phyloP scores from a whole-genome alignment of 2,113 vertebrate species.

The Platanista minor region DNA sequence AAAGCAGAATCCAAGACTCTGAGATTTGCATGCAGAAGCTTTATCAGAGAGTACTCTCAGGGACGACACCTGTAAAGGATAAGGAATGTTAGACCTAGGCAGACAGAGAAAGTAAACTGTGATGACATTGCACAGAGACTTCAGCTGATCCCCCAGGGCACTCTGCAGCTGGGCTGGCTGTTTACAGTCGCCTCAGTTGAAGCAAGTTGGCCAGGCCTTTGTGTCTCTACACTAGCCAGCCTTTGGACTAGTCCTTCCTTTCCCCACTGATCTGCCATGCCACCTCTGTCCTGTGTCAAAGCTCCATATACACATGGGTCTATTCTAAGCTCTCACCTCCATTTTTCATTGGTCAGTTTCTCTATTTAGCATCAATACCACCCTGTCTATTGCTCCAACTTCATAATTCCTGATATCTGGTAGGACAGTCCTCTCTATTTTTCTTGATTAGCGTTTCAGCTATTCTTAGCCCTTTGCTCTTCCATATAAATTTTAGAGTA shows the following conservation, averaged over 20 bases:
- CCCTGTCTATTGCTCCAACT: background rate
- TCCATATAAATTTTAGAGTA: background rate
- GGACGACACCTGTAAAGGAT: background rate
- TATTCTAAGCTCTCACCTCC: background rate
- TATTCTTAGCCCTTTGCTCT: background rate
- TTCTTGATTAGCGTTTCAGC: background rate
- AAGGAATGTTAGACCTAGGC: background rate
- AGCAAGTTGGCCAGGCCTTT: background rate
- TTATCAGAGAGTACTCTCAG: background rate
- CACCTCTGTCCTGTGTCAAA: background rate
- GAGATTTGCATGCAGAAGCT: background rate
- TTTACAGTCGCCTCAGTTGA: background rate
- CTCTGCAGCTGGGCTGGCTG: background rate
- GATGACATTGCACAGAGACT: background rate
- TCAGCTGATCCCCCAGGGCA: background rate
- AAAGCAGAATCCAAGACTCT: background rate
- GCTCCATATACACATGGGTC: background rate
- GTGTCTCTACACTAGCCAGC: background rate
- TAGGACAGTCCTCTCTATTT: background rate
- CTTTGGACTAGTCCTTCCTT: background rate
- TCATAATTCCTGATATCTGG: background rate
- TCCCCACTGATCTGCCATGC: background rate
- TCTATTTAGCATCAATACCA: background rate
- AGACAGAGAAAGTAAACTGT: background rate
- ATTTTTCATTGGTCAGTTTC: background rate